Evolutionary conservation across 2,888 invertebrate species (phyloP).

Genomic region (Drosophila sordidapex): DNA sequence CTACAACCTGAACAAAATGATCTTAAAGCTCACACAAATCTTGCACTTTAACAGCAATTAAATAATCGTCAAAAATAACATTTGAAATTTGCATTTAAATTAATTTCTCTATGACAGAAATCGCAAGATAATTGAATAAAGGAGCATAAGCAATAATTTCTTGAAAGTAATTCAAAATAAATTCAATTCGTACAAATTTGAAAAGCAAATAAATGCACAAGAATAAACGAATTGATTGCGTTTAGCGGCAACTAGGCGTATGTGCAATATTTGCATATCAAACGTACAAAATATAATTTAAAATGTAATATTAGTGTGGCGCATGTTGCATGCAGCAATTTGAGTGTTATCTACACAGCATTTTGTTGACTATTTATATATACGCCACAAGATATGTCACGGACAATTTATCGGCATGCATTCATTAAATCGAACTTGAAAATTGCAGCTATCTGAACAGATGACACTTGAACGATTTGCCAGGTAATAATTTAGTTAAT

Average conservation of each 20-base stretch:
- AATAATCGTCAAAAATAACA: background rate
- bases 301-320: conserved; percentile 9
- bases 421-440: conserved; percentile 29
- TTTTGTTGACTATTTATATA: conserved; percentile 31
- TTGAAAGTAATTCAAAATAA: background rate
- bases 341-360: conserved; percentile 40
- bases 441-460: conserved; percentile 29
- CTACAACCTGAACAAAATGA: background rate
- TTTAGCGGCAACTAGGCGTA: conserved; percentile 26
- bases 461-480: conserved; percentile 54
- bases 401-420: conserved; percentile 31
- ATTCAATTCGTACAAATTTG: conserved; percentile 2
- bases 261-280: conserved; percentile 42
- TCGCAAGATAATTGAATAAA: conserved; percentile 17
- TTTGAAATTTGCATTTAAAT: background rate
- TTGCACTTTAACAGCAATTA: background rate
- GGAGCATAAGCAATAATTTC: background rate
- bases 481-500: conserved; percentile 17
- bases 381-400: conserved; percentile 6
- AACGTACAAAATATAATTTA: conserved; percentile 10
- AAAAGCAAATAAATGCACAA: conserved; percentile 12
- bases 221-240: conserved; percentile 10
- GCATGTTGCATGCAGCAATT: conserved; percentile 13
- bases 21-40: background rate
- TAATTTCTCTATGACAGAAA: background rate